Percentiles rank a stretch among this genome's conserved stretches.
These are phyloP conservation scores for Micromesistius poutassou DNA, from an alignment of 2,797 vertebrate species.

Conservation along the genomic window DNA sequence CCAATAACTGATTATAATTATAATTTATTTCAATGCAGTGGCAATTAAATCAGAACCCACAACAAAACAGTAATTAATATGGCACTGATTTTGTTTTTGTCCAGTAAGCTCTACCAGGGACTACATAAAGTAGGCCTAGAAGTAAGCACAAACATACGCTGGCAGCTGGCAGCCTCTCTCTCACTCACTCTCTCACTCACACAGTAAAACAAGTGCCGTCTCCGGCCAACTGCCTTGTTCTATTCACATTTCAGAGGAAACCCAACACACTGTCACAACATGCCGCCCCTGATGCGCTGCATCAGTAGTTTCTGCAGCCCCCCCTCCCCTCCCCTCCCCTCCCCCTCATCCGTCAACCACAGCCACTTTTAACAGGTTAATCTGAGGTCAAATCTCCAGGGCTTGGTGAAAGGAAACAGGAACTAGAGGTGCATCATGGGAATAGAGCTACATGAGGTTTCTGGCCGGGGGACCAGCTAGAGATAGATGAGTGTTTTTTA, in stretches of 20 bases:
- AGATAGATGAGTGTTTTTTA: conserved; percentile 11
- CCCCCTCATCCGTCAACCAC: conserved; percentile 32
- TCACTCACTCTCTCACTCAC: not conserved
- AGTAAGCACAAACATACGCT: not conserved
- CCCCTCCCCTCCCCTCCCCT: conserved; percentile 1
- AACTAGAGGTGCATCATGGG: conserved; percentile 5
- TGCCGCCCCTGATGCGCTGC: conserved; percentile 48
- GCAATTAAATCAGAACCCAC: not conserved
- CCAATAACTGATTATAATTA: not conserved
- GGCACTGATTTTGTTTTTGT: not conserved
- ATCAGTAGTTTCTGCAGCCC: conserved; percentile 47
- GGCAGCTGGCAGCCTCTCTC: conserved; percentile 17
- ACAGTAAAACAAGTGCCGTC: not conserved
- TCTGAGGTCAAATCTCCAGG: conserved; percentile 43
- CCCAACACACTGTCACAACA: not conserved
- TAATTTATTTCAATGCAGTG: not conserved
- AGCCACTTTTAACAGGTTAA: conserved; percentile 48
- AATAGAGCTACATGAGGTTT: not conserved
- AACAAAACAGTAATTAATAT: not conserved
- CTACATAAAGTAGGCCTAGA: not conserved
- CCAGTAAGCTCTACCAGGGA: not conserved
- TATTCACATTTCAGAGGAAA: not conserved
- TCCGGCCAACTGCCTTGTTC: conserved; percentile 2
- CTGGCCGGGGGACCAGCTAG: not conserved
- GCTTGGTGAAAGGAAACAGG: conserved; percentile 15